Percentiles rank a stretch among this genome's conserved stretches.
These are phyloP conservation scores for Cheumatopsyche charites DNA, from an alignment of 1,140 invertebrate genomes.

Conservation along the genomic window DNA sequence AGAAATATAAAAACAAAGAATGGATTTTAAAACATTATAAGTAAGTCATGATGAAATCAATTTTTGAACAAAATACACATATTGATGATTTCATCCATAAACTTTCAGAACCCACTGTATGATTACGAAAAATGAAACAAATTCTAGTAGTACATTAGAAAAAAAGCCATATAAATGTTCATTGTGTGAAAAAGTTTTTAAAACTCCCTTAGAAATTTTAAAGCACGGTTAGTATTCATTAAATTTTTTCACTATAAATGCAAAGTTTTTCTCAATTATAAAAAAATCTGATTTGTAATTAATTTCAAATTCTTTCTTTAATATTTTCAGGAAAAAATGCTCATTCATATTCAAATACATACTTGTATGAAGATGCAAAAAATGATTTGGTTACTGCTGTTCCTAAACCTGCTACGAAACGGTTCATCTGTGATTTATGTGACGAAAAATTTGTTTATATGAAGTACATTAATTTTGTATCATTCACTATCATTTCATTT, in stretches of 20 bases:
- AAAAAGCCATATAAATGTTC: constrained; percentile 63
- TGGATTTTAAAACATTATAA: constrained; percentile 57
- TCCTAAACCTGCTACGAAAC: constrained; percentile 47
- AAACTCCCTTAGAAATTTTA: constrained; percentile 54
- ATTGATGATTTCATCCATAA: not conserved
- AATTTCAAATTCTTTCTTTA: constrained; percentile 1
- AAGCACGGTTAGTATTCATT: constrained; percentile 53
- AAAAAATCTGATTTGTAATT: constrained; percentile 24
- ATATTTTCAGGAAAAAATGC: constrained; percentile 38
- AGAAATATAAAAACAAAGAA: constrained; percentile 49
- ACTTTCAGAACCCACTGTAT: constrained; percentile 12
- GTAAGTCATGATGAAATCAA: constrained; percentile 48
- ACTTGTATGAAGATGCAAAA: constrained; percentile 1
- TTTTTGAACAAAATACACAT: not conserved
- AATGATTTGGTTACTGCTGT: not conserved
- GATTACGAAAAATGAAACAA: not conserved
- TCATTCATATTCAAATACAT: constrained; percentile 17
- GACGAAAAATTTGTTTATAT: constrained; percentile 58
- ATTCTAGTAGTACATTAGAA: not conserved
- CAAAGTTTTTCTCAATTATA: not conserved
- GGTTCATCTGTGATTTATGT: constrained; percentile 58
- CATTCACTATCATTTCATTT: not conserved
- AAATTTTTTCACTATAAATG: not conserved
- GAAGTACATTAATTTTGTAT: constrained; percentile 50
- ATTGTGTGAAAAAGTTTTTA: constrained; percentile 64